Percentiles rank a stretch among this genome's conserved stretches.
These are phyloP conservation scores for Drosophila persimilis DNA, from an alignment of 1,140 invertebrate genomes.

Conservation along the genomic window DNA sequence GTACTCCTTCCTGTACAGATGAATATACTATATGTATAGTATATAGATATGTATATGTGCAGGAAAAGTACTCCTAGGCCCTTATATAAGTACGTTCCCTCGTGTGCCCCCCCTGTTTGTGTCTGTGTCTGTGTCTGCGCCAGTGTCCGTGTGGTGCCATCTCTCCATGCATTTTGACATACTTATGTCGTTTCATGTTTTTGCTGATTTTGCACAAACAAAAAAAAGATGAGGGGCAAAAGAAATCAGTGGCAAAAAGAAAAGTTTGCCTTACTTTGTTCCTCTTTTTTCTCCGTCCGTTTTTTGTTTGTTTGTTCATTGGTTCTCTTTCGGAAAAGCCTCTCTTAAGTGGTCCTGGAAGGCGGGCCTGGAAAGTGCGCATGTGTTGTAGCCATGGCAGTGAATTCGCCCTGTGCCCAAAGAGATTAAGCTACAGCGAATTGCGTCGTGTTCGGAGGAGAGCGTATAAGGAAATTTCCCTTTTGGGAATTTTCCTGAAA, in stretches of 20 bases:
- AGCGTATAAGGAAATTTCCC: not conserved
- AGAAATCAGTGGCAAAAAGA: constrained; percentile 31
- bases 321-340: constrained; percentile 52
- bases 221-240: constrained; percentile 6
- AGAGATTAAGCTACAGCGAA: constrained; percentile 48
- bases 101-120: constrained; percentile 18
- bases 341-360: constrained; percentile 58
- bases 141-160: constrained; percentile 53
- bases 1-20: constrained; percentile 14
- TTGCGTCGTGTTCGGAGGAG: constrained; percentile 23
- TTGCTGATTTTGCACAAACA: constrained; percentile 74
- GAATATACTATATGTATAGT: constrained; percentile 35
- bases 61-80: constrained; percentile 69
- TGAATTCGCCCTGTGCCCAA: constrained; percentile 56
- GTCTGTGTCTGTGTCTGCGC: constrained; percentile 11
- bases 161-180: constrained; percentile 80
- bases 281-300: constrained; percentile 31
- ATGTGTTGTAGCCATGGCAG: constrained; percentile 60
- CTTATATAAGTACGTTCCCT: constrained; percentile 77
- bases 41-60: constrained; percentile 40
- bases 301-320: constrained; percentile 47
- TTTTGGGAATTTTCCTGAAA: constrained; percentile 3
- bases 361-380: constrained; percentile 58
- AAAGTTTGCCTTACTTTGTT: constrained; percentile 46
- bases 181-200: constrained; percentile 81